Base-by-base conservation (phyloP, 2,888 invertebrate species). In the Mimumesa dahlbomi region DNA sequence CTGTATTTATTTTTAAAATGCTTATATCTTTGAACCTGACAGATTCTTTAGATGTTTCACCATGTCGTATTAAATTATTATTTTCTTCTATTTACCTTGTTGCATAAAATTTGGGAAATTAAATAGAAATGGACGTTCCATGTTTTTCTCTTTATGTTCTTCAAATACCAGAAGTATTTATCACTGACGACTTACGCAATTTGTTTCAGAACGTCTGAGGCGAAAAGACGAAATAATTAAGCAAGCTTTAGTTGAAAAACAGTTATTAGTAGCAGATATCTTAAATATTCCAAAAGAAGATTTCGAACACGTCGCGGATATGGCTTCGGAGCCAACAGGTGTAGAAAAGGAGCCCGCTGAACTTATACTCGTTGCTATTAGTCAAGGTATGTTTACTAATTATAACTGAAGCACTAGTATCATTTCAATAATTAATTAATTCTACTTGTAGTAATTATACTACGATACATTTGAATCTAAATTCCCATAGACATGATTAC, bases 261-360 rank as follows among this genome's bases (percentile, higher is more conserved):
- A 94, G 85, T 91, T 92, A 78, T 91, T 96, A 73, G 93, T 95
- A 77, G 95, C 95, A 72, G 94, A 95, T 87, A 92, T 95, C 86
- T 91, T 95, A 84, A 93, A 94, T 88, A 93, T 95, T 87, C 94
- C 95, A 56, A 91, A 92, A 73, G 93, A 93, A 84, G 93, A 94
- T 84, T 93, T 93, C 87, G 92, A 92, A 77, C 92, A 92, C 75
- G 93, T 94, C 74, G 93, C 93, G 54, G 94, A 94, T 74, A 92
- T 93, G 88, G 93, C 93, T 0, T 91, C 92, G 61, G 93, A 93
- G 84, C 92, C 92, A 18, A 90, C 90, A 77, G 87, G 90, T 84
- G 86, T 83, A 11, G 87, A 86, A 43, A 89, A 90, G 69, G 94
- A 94, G 87, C 93, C 94, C 56, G 91, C 93, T 43, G 94, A 94